Conservation (phyloP, 2,888 invertebrate species). For the Spialia ferax region DNA sequence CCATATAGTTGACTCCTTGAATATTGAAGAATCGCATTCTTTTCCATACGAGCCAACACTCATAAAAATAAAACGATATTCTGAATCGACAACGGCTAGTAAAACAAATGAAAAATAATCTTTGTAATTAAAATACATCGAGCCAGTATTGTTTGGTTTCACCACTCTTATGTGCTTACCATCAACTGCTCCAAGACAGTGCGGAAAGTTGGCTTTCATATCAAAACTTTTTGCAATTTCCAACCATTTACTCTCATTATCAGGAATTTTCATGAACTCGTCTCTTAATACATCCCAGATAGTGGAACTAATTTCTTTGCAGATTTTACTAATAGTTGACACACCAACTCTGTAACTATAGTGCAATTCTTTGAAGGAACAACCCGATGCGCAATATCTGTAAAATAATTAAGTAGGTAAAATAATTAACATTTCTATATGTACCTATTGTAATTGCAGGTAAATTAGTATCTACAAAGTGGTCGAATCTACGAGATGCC, state of each 20-base stretch:
- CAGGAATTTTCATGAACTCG: background rate
- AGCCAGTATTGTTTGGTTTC: background rate
- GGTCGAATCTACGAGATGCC: constrained; percentile 22
- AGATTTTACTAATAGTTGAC: constrained; percentile 40
- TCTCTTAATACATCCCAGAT: background rate
- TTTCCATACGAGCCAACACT: background rate
- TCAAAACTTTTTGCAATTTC: background rate
- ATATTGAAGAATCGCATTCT: background rate
- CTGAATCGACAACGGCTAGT: background rate
- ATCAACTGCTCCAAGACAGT: no score
- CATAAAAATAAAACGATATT: background rate
- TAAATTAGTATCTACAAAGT: constrained; percentile 43
- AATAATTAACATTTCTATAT: constrained; percentile 34
- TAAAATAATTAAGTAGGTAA: constrained; percentile 38
- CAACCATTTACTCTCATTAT: background rate
- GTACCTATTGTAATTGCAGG: constrained; percentile 42
- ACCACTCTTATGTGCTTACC: background rate
- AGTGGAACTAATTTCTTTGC: constrained; percentile 33
- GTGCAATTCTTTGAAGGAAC: constrained; percentile 42
- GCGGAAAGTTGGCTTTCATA: background rate
- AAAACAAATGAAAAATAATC: constrained; percentile 4
- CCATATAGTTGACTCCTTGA: background rate
- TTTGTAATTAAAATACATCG: constrained; percentile 4
- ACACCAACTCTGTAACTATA: constrained; percentile 38
- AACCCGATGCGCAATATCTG: constrained; percentile 17